Evolutionary conservation across 1,140 invertebrate genomes (phyloP), one percentile per base, ranked within the genome.

Genomic region (Brachionus rotundiformis): DNA sequence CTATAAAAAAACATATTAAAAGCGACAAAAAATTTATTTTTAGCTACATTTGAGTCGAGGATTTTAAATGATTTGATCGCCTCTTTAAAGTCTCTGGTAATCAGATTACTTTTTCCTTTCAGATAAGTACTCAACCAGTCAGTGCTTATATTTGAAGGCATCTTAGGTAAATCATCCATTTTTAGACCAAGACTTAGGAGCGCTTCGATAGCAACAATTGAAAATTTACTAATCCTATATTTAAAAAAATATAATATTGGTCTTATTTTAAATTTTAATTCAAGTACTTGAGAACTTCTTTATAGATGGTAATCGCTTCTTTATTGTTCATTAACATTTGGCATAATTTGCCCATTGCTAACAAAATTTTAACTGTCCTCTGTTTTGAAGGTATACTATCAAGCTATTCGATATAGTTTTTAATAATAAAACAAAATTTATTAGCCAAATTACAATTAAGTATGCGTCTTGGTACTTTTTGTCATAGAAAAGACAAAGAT

Each of bases 331-430:
- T 54, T 41, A 79, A 63, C 1, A 59, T 7, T 41, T 79, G 76
- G 54, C 49, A 59, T n/a, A 79, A 39, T 19, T 79, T 79, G 23
- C 47, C 76, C 76, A 79, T 33, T 7, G 76, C 76, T 16, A 79
- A 16, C 2, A 79, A 25, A 59, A 79, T 63, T 31, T 79, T 79
- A 1, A 63, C 29, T 3, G 29, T 59, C n/a, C 76, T 54, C 27
- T 79, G 76, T 63, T 79, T 79, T 16, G 76, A 54, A 36, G 76
- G 76, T 33, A 79, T 79, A 39, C 76, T 79, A 39, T 79, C 76
- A 54, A 79, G 59, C 76, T 79, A 25, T 7, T 27, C 23, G 41
- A 47, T 16, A 16, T 8, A 19, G 59, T 59, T 23, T 19, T 8
- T 4, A 19, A 77, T 4, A 10, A 16, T 11, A 19, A 39, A 13